These are phyloP conservation scores for Poecilus cupreus DNA, from an alignment of 2,888 invertebrate genomes.

Conservation along the genomic window DNA sequence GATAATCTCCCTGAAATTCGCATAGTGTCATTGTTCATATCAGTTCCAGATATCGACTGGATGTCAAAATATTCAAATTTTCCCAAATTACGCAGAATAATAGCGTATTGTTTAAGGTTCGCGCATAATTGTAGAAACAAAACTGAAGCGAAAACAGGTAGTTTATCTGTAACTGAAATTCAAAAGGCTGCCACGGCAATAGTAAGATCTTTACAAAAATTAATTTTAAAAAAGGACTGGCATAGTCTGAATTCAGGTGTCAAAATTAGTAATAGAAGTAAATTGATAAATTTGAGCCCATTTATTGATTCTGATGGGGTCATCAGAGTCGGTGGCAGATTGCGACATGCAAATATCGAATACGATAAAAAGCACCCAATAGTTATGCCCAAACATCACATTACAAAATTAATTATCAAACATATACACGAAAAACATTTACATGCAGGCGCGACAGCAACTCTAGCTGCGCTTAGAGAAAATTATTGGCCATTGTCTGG, in stretches of 20 bases:
- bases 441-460: neutral
- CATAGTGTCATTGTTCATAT: neutral
- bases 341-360: constrained; percentile 3
- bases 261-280: constrained; percentile 3
- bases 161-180: neutral
- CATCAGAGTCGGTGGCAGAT: constrained; percentile 27
- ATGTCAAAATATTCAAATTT: constrained; percentile 17
- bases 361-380: neutral
- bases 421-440: neutral
- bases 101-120: constrained; percentile 16
- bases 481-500: neutral
- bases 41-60: neutral
- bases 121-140: neutral
- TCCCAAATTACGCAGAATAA: neutral
- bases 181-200: neutral
- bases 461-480: neutral
- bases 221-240: constrained; percentile 62
- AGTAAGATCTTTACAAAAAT: constrained; percentile 59
- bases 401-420: constrained; percentile 23
- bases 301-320: neutral
- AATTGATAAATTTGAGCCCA: constrained; percentile 7
- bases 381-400: neutral
- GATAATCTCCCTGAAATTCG: too few relatives aligned
- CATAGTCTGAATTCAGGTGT: constrained; percentile 16
- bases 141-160: neutral